A percentile compares a stretch with the other conserved stretches of the same genome.
Evolutionary conservation across 2,113 vertebrate species (phyloP).

Genomic region (Telmatochromis sp.): DNA sequence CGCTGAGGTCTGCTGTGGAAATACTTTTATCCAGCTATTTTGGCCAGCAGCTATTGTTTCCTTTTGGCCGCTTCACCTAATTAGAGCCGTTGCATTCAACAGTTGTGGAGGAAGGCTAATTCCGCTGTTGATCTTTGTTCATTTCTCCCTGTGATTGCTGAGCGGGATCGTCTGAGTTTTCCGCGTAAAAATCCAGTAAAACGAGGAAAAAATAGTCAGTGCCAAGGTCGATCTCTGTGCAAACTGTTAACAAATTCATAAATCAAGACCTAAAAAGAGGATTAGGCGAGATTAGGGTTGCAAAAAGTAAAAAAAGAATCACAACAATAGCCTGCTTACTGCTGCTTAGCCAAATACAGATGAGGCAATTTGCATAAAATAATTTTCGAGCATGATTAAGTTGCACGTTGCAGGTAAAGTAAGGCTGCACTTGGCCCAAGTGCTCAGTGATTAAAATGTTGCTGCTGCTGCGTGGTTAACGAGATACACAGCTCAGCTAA

Average conservation of each 20-base stretch:
- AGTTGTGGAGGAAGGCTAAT: constrained; percentile 14
- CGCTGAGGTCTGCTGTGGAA: not conserved
- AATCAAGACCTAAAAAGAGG: not conserved
- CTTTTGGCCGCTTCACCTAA: constrained; percentile 12
- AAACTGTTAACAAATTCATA: not conserved
- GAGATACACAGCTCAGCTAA: not conserved
- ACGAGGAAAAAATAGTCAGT: not conserved
- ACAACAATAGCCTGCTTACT: not conserved
- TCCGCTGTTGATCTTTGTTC: not conserved
- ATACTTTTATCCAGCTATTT: not conserved
- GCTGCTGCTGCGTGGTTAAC: not conserved
- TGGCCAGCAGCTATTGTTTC: constrained; percentile 30
- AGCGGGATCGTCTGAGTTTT: not conserved
- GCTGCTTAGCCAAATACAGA: not conserved
- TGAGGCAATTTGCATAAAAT: not conserved
- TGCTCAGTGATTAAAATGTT: constrained; percentile 3
- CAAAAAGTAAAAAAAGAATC: not conserved
- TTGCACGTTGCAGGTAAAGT: not conserved
- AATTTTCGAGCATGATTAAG: not conserved
- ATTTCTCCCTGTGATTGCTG: not conserved
- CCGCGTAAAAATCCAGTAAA: not conserved
- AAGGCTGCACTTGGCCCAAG: not conserved
- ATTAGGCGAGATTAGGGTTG: constrained; percentile 3
- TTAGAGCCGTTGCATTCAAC: constrained; percentile 7
- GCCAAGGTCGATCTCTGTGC: not conserved